phyloP scores from a whole-genome alignment of 2,797 vertebrate species.

The Enoplosus armatus region DNA sequence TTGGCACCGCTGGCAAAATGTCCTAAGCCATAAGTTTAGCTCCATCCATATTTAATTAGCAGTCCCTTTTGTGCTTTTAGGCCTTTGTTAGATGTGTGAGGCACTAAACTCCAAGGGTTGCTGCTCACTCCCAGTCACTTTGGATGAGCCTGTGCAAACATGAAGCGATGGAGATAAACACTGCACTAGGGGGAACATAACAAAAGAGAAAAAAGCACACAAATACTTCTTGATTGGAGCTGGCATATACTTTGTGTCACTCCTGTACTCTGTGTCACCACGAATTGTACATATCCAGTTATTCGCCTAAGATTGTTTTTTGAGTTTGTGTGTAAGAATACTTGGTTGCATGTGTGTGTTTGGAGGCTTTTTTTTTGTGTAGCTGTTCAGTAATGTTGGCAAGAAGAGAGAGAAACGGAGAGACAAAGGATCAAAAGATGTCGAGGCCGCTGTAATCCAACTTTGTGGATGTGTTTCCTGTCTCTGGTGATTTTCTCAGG shows the following conservation, averaged over 20 bases:
- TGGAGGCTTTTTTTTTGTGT: background rate
- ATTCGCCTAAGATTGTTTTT: conserved; percentile 18
- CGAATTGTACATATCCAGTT: conserved; percentile 26
- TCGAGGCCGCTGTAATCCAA: conserved; percentile 32
- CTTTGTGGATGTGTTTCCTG: conserved; percentile 49
- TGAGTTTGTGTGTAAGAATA: background rate
- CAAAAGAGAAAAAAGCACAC: conserved; percentile 41
- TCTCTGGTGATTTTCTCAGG: conserved; percentile 57
- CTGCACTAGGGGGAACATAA: conserved; percentile 38
- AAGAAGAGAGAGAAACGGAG: background rate
- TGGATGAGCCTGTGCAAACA: conserved; percentile 58
- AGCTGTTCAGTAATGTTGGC: conserved; percentile 10
- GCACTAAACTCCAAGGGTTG: conserved; percentile 43
- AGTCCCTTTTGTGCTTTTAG: conserved; percentile 57
- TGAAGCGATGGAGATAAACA: conserved; percentile 57
- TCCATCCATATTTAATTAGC: conserved; percentile 66
- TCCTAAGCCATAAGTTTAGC: conserved; percentile 54
- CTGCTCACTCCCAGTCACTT: conserved; percentile 54
- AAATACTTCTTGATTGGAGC: conserved; percentile 56
- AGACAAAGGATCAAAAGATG: conserved; percentile 52
- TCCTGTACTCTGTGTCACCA: conserved; percentile 42
- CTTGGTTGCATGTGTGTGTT: conserved; percentile 7
- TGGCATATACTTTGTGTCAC: conserved; percentile 62
- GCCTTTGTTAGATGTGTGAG: conserved; percentile 45
- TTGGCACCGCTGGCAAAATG: conserved; percentile 38